Percentiles rank a stretch among this genome's conserved stretches.
Conservation (phyloP, 2,797 vertebrate genomes). For the Darevskia mixta region DNA sequence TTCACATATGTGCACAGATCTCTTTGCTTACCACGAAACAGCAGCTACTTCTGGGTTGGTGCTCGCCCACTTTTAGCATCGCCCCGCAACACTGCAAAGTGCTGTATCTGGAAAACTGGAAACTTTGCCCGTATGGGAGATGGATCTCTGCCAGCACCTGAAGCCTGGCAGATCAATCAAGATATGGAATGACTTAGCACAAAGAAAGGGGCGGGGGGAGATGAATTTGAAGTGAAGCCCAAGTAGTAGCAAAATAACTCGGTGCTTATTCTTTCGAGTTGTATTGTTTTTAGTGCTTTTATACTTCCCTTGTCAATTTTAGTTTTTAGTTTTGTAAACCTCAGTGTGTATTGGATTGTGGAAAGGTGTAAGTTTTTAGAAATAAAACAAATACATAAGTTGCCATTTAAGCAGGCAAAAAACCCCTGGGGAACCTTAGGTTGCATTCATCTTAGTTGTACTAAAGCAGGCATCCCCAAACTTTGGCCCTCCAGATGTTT, state of each 20-base stretch:
- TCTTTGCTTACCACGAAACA: not conserved
- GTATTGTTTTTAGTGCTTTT: not conserved
- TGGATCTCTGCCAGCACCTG: constrained; percentile 4
- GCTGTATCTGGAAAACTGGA: not conserved
- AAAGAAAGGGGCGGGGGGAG: not conserved
- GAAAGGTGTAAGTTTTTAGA: not conserved
- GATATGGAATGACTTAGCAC: rapidly evolving
- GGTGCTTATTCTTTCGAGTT: constrained; percentile 46
- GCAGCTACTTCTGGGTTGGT: not conserved
- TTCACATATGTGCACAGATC: constrained; percentile 31
- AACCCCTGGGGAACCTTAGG: not conserved
- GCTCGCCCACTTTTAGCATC: not conserved
- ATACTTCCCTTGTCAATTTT: not conserved
- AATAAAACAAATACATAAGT: not conserved
- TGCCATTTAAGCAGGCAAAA: not conserved
- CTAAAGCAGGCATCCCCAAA: too few relatives aligned
- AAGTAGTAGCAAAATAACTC: not conserved
- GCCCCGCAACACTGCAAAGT: not conserved
- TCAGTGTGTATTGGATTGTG: not conserved
- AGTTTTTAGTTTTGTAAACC: not conserved
- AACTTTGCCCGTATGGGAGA: not conserved
- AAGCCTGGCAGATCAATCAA: not conserved
- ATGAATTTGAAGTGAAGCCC: not conserved
- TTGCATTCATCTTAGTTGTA: not conserved
- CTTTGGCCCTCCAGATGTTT: too few relatives aligned